These are phyloP conservation scores for Calliopsis andreniformis DNA, from an alignment of 1,140 invertebrate genomes.

Conservation along the genomic window DNA sequence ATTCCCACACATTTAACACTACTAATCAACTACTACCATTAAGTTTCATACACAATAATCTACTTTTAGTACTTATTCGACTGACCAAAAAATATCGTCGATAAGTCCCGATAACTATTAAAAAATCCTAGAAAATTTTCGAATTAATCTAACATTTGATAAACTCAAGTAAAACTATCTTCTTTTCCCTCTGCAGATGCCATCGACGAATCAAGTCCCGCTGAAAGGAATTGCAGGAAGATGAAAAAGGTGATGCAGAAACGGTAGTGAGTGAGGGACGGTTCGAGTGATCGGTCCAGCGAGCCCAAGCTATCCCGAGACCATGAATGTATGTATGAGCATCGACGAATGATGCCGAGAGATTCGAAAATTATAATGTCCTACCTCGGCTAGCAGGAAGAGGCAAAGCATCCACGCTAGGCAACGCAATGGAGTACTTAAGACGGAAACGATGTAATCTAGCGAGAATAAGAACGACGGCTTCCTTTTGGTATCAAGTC, in stretches of 20 bases:
- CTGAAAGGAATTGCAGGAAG: background rate
- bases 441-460: slow-evolving; percentile 35
- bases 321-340: slow-evolving; percentile 42
- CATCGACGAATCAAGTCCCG: too few species aligned
- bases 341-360: slow-evolving; percentile 12
- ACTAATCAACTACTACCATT: too few species aligned
- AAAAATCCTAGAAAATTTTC: too few species aligned
- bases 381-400: background rate
- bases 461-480: slow-evolving; percentile 33
- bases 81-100: too few species aligned
- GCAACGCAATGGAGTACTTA: slow-evolving; percentile 5
- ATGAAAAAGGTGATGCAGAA: background rate
- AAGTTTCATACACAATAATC: too few species aligned
- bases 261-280: background rate
- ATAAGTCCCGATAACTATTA: too few species aligned
- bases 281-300: background rate
- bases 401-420: slow-evolving; percentile 6
- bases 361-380: slow-evolving; percentile 46
- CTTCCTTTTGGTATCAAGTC: slow-evolving; percentile 27
- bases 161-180: too few species aligned
- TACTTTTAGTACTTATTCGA: too few species aligned
- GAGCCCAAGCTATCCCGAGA: background rate
- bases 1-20: too few species aligned
- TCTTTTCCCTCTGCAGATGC: too few species aligned
- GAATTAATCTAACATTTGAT: too few species aligned